These are phyloP conservation scores for Rapana venosa DNA, from an alignment of 2,888 invertebrate species.

Conservation along the genomic window DNA sequence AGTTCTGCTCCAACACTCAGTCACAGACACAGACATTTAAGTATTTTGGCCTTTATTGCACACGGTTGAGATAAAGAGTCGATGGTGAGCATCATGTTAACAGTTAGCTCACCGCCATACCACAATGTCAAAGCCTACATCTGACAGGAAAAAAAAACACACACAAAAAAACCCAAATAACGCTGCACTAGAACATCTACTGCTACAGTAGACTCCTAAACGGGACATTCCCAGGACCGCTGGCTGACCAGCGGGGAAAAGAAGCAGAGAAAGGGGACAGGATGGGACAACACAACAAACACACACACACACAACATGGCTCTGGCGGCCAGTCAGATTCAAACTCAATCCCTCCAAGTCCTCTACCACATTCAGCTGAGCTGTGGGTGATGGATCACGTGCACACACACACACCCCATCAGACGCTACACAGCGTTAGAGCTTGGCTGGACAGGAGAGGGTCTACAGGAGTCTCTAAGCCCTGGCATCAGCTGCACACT, in stretches of 20 bases:
- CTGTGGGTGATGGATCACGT: neutral
- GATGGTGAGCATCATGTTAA: neutral
- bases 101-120: neutral
- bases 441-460: neutral
- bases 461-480: neutral
- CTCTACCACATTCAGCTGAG: neutral
- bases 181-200: neutral
- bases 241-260: neutral
- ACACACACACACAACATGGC: neutral
- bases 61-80: neutral
- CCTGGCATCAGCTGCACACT: neutral
- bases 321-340: neutral
- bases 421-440: neutral
- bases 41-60: slow-evolving; percentile 29
- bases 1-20: neutral
- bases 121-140: neutral
- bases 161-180: too few relatives aligned
- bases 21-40: neutral
- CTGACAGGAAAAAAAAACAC: too few relatives aligned
- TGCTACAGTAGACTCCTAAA: neutral
- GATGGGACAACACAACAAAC: neutral
- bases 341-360: neutral
- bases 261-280: neutral
- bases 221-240: neutral
- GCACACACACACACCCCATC: neutral